phyloP scores from a whole-genome alignment of 2,113 vertebrate species.

The Oncorhynchus clarkii region DNA sequence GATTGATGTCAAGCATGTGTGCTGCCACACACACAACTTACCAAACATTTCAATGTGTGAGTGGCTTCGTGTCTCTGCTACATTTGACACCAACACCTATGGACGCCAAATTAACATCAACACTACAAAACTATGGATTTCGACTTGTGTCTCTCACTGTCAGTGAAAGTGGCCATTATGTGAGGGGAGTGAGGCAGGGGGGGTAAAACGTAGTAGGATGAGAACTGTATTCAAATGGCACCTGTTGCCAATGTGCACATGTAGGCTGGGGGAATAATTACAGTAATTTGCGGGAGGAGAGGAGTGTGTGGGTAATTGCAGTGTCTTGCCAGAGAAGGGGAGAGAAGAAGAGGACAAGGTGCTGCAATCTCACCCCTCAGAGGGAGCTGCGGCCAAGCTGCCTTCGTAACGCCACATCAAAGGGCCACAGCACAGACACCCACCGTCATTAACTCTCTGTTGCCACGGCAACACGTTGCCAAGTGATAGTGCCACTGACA shows the following conservation, averaged over 20 bases:
- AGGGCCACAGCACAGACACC: conserved; percentile 34
- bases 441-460: conserved; percentile 70
- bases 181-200: conserved; percentile 28
- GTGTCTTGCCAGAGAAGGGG: conserved; percentile 60
- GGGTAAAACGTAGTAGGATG: conserved; percentile 23
- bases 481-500: conserved; percentile 38
- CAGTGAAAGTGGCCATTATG: conserved; percentile 55
- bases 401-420: conserved; percentile 18
- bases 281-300: conserved; percentile 73
- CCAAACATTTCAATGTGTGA: conserved; percentile 4
- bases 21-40: no score
- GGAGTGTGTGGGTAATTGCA: conserved; percentile 75
- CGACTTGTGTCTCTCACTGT: conserved; percentile 23
- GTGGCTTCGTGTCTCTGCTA: not conserved
- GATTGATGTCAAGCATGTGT: conserved; percentile 63
- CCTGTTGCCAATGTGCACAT: conserved; percentile 75
- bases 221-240: conserved; percentile 73
- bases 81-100: no score
- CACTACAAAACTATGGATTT: no score
- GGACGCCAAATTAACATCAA: no score
- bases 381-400: not conserved
- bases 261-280: conserved; percentile 75
- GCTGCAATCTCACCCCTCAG: conserved; percentile 41
- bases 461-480: conserved; percentile 67
- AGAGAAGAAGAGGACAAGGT: conserved; percentile 35